phyloP scores from a whole-genome alignment of 2,113 vertebrate genomes.

The Litocranius walleri region DNA sequence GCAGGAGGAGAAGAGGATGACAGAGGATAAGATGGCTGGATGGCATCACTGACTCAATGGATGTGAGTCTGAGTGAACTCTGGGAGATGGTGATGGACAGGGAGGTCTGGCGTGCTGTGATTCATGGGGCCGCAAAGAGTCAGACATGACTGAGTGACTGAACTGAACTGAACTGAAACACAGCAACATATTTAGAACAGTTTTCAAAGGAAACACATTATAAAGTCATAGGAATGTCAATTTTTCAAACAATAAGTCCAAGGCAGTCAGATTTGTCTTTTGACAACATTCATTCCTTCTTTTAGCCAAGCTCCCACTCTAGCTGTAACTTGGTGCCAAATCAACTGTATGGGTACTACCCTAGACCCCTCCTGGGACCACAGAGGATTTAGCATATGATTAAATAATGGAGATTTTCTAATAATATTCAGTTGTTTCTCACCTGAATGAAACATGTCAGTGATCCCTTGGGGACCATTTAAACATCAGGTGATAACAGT shows the following conservation, averaged over 20 bases:
- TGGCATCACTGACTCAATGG: no score
- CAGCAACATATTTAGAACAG: not conserved
- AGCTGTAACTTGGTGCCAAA: not conserved
- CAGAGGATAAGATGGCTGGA: no score
- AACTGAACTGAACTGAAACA: not conserved
- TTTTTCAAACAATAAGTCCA: not conserved
- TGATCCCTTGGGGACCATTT: not conserved
- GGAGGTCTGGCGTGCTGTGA: not conserved
- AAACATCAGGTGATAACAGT: not conserved
- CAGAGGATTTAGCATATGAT: not conserved
- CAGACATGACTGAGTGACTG: no score
- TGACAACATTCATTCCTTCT: not conserved
- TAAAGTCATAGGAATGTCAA: not conserved
- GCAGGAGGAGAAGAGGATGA: no score
- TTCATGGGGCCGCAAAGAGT: no score
- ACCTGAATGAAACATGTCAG: conserved; percentile 8
- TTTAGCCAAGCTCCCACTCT: not conserved
- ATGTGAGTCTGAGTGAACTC: no score
- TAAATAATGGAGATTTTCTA: not conserved
- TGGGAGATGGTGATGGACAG: no score
- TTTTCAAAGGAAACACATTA: not conserved
- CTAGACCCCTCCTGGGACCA: not conserved
- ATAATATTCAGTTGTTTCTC: not conserved
- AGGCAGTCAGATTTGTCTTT: not conserved
- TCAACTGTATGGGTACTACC: not conserved